phyloP scores from a whole-genome alignment of 2,797 vertebrate species.

The Lemur catta region DNA sequence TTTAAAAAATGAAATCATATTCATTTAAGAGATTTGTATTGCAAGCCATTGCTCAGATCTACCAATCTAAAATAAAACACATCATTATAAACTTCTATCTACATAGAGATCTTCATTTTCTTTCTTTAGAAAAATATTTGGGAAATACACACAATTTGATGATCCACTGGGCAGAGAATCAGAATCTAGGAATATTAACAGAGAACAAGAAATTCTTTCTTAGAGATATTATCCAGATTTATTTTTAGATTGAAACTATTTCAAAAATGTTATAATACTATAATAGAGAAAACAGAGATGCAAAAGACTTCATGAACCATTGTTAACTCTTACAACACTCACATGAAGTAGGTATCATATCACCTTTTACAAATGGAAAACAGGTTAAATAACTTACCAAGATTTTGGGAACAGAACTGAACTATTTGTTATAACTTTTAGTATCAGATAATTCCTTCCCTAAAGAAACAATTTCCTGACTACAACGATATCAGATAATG shows the following conservation, averaged over 20 bases:
- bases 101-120: background rate
- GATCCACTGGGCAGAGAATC: background rate
- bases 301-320: background rate
- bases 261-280: conserved; percentile 8
- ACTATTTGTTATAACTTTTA: background rate
- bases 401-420: background rate
- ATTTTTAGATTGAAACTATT: conserved; percentile 40
- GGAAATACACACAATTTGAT: background rate
- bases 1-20: conserved; percentile 45
- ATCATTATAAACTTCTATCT: background rate
- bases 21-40: conserved; percentile 35
- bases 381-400: background rate
- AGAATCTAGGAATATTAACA: conserved; percentile 13
- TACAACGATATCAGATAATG: background rate
- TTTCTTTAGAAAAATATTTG: background rate
- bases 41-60: background rate
- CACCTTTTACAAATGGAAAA: conserved; percentile 11
- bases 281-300: background rate
- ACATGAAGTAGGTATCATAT: background rate
- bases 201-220: background rate
- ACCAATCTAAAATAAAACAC: conserved; percentile 35
- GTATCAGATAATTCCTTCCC: background rate
- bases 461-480: conserved; percentile 22
- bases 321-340: background rate
- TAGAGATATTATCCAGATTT: background rate